phyloP scores from a whole-genome alignment of 2,797 vertebrate genomes.

The Pogoniulus pusillus region DNA sequence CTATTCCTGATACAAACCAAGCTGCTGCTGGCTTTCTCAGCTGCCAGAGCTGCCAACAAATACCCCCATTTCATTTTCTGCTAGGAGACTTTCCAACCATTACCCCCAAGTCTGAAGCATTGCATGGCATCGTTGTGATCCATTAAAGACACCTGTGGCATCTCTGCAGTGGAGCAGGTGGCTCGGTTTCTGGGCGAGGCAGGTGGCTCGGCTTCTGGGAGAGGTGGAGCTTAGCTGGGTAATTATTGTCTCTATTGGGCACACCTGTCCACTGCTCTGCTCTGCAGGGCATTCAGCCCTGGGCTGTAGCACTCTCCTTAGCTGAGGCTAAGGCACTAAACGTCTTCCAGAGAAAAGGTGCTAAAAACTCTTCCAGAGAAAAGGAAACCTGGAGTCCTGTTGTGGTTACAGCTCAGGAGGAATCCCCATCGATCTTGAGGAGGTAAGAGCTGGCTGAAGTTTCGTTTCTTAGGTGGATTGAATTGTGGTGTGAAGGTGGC shows the following conservation, averaged over 20 bases:
- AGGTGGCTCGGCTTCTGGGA: neutral
- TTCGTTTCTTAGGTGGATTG: neutral
- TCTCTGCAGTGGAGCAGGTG: neutral
- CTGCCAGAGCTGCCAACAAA: no score
- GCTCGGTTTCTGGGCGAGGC: neutral
- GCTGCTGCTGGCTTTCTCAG: no score
- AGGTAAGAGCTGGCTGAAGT: neutral
- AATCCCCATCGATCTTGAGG: neutral
- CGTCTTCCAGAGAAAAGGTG: no score
- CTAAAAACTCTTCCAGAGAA: no score
- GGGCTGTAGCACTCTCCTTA: neutral
- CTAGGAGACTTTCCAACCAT: no score
- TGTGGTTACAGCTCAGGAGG: neutral
- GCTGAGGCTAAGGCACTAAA: neutral
- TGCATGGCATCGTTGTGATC: no score
- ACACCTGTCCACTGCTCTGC: no score
- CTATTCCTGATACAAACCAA: no score
- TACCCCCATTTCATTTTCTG: no score
- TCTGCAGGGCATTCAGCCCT: neutral
- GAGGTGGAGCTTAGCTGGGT: neutral
- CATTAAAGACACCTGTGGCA: neutral
- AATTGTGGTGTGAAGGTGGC: neutral
- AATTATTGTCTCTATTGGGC: neutral
- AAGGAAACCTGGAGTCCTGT: neutral
- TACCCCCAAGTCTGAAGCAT: no score